Evolutionary conservation across 2,797 vertebrate species (phyloP), one percentile per base, ranked within the genome.

Genomic region (Mormyrus proboscirostris): DNA sequence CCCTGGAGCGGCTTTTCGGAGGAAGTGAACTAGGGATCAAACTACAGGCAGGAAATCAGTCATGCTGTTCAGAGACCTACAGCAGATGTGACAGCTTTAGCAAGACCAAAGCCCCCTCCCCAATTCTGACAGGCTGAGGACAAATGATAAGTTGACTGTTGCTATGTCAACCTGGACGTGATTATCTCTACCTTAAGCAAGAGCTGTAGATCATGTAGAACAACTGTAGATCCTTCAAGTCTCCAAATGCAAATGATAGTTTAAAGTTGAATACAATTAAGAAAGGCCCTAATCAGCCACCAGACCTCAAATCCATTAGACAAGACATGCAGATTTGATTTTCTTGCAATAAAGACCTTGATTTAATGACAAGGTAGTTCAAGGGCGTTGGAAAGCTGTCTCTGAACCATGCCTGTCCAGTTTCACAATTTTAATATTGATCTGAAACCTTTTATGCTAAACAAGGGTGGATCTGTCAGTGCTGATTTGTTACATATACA

Each of bases 301-400:
- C 51, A 87, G 38, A 62, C 14, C 86, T 59, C 33, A 62, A 62
- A 87, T 47, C 86, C 86, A 59, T 87, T 87, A 87, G 53, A n/a
- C 51, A 41, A 69, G 44, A 49, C 87, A 49, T 25, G 62, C 65
- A 51, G 87, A 88, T 88, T 53, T 38, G 69, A 73, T 88, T 88
- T 88, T 88, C 62, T 88, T 49, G 47, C 44, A 69, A 51, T 51
- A 73, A 73, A 62, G 57, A 88, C 62, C 0, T 47, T 25, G 44
- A 76, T 88, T 62, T 50, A 44, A 44, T 87, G 86, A 38, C 86
- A 59, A 16, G 51, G 53, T 59, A 55, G 86, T 4, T 12, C n/a
- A 57, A 87, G 2, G n/a, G 33, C 85, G 59, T 55, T 59, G 33
- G 53, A 29, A 50, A 55, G 53, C 29, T 6, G 53, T 19, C 53